These are phyloP conservation scores for Ashinkailepas kermadecensis DNA, from an alignment of 2,888 invertebrate species.

Conservation along the genomic window DNA sequence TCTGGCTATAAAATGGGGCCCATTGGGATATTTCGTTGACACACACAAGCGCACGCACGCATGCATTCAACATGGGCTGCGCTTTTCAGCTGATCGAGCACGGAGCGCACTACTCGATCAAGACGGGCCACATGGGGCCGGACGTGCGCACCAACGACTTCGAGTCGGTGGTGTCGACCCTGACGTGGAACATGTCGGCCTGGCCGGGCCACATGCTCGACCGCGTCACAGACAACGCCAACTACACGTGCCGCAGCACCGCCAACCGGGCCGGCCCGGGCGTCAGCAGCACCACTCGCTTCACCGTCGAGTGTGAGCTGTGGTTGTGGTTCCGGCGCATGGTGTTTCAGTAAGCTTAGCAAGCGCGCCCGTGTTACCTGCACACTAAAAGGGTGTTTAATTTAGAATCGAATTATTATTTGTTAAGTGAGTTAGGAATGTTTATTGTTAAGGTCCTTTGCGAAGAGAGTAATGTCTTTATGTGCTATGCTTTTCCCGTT, in stretches of 20 bases:
- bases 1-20: too few species aligned
- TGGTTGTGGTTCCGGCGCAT: neutral
- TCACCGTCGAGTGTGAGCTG: conserved; percentile 81
- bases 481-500: too few species aligned
- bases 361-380: too few species aligned
- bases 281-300: conserved; percentile 72
- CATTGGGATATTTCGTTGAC: too few species aligned
- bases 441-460: too few species aligned
- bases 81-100: neutral
- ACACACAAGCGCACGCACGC: too few species aligned
- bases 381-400: too few species aligned
- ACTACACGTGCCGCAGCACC: conserved; percentile 75
- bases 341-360: too few species aligned
- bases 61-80: too few species aligned
- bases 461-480: too few species aligned
- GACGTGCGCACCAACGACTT: conserved; percentile 66
- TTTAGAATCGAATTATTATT: too few species aligned
- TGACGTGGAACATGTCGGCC: conserved; percentile 79
- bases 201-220: conserved; percentile 73
- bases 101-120: conserved; percentile 34
- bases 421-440: too few species aligned
- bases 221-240: conserved; percentile 64
- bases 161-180: conserved; percentile 76
- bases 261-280: conserved; percentile 64
- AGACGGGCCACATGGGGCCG: conserved; percentile 27